phyloP scores from a whole-genome alignment of 2,113 vertebrate species.

The Platycercus adscitus region DNA sequence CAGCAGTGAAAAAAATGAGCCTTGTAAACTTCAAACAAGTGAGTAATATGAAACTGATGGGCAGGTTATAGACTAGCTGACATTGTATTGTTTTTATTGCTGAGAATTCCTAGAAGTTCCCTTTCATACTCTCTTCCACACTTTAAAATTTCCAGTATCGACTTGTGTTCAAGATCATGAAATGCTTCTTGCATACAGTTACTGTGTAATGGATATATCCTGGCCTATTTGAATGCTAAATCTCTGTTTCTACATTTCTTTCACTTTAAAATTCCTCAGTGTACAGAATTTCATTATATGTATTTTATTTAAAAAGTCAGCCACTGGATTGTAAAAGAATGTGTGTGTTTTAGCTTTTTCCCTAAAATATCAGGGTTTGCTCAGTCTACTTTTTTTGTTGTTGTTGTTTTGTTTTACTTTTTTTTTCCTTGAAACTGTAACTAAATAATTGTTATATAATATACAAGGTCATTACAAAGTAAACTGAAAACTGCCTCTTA shows the following conservation, averaged over 20 bases:
- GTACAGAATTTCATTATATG: background rate
- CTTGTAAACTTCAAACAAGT: constrained; percentile 85
- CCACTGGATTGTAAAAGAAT: background rate
- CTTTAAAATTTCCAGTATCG: background rate
- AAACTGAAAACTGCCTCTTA: background rate
- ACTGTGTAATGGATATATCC: background rate
- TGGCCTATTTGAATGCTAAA: background rate
- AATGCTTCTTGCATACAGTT: background rate
- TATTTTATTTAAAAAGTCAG: background rate
- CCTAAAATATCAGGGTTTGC: background rate
- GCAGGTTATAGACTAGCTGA: constrained; percentile 57
- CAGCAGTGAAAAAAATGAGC: constrained; percentile 67
- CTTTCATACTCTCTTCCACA: background rate
- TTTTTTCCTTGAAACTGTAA: background rate
- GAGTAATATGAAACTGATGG: constrained; percentile 79
- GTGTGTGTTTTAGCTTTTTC: background rate
- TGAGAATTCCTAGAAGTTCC: background rate
- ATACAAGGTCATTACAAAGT: background rate
- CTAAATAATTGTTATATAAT: background rate
- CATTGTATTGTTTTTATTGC: constrained; percentile 17
- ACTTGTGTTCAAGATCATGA: background rate
- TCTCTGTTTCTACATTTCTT: background rate
- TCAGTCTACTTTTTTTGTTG: background rate
- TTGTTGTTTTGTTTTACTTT: background rate
- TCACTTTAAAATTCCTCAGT: background rate